Percentiles rank a stretch among this genome's conserved stretches.
Conservation (phyloP, 2,797 vertebrate genomes). For the Babyrousa celebensis region DNA sequence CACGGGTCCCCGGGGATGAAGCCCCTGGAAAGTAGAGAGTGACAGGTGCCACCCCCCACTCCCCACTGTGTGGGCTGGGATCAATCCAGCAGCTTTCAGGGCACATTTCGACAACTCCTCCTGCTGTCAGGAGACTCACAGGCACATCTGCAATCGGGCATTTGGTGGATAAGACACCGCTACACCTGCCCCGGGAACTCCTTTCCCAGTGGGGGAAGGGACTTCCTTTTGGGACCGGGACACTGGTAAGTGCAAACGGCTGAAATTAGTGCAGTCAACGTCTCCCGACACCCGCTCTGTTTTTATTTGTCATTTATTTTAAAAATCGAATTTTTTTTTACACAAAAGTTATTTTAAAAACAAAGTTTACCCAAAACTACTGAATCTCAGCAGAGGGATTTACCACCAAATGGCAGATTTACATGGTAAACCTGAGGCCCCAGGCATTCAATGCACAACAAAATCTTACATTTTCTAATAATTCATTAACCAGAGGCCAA, state of each 20-base stretch:
- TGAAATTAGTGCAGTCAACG: not conserved
- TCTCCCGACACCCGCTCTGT: slow-evolving; percentile 31
- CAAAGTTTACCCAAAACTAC: slow-evolving; percentile 75
- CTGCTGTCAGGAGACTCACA: not conserved
- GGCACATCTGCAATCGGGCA: not conserved
- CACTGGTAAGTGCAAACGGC: not conserved
- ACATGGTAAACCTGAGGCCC: slow-evolving; percentile 74
- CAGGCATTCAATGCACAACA: slow-evolving; percentile 44
- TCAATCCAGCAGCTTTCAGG: not conserved
- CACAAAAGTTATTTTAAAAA: slow-evolving; percentile 84
- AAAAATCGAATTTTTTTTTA: slow-evolving; percentile 80
- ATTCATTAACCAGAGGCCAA: slow-evolving; percentile 68
- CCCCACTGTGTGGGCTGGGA: too few species aligned
- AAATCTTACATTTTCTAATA: slow-evolving; percentile 63
- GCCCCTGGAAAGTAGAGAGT: not conserved
- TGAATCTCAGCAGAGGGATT: slow-evolving; percentile 69
- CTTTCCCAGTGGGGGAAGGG: too few species aligned
- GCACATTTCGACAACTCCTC: not conserved
- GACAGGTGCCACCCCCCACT: not conserved
- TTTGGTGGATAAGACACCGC: not conserved
- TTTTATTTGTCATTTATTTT: slow-evolving; percentile 83
- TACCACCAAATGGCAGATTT: slow-evolving; percentile 73
- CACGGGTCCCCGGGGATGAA: not conserved
- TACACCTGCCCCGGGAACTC: not conserved
- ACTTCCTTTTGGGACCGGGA: not conserved